phyloP scores from a whole-genome alignment of 2,888 invertebrate genomes.

The Sarcophaga subvicina region DNA sequence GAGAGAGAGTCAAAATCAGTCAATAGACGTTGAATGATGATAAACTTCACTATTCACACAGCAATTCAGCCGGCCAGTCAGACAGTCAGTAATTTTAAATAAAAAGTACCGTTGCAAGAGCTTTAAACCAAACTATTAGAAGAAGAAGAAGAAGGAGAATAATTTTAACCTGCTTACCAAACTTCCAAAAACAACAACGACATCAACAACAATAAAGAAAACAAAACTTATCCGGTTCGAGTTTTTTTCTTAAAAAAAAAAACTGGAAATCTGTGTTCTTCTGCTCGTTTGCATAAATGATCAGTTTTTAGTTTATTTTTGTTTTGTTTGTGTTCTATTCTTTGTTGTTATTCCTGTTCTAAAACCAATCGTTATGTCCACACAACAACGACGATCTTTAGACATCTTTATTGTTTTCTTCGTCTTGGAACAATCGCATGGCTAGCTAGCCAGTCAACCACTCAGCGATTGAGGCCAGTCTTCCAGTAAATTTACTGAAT shows the following conservation, averaged over 20 bases:
- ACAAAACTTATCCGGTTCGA: conserved; percentile 26
- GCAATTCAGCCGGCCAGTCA: neutral
- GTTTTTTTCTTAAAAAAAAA: neutral
- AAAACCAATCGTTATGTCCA: conserved; percentile 1
- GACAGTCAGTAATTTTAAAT: conserved; percentile 44
- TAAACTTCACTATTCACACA: too few species aligned
- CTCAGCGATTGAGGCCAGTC: too few species aligned
- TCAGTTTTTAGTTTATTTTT: conserved; percentile 21
- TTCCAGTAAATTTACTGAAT: conserved; percentile 66
- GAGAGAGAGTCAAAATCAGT: neutral
- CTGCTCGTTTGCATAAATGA: conserved; percentile 33
- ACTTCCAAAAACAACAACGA: neutral
- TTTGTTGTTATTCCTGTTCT: conserved; percentile 5
- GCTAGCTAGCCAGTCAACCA: conserved; percentile 5
- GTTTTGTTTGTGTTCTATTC: conserved; percentile 1
- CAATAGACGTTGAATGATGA: too few species aligned
- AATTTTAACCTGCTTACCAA: conserved; percentile 57
- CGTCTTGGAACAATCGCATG: conserved; percentile 62
- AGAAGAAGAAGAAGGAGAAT: neutral
- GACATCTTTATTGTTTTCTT: conserved; percentile 71
- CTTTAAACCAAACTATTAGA: conserved; percentile 1
- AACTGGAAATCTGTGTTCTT: conserved; percentile 39
- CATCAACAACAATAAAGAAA: neutral
- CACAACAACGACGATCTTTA: conserved; percentile 21
- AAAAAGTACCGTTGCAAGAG: conserved; percentile 59